Base-by-base conservation (phyloP, 2,797 vertebrate genomes). In the Champsocephalus esox region DNA sequence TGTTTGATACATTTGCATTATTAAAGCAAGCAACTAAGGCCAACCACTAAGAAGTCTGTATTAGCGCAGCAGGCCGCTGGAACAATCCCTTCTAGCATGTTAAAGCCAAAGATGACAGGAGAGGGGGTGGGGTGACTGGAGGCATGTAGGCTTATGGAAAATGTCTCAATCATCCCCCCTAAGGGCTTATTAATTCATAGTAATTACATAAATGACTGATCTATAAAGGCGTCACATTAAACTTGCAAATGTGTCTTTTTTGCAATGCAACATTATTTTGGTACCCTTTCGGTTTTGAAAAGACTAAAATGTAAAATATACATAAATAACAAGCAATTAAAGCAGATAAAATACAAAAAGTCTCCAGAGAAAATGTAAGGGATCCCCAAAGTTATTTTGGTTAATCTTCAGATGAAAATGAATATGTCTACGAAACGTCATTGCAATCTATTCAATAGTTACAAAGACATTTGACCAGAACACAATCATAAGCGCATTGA, bases 31-130 rank as follows among this genome's bases (percentile, higher is more conserved):
- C 64, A 58, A 51, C 2, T 0, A 5, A 21, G 52, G 66, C 41
- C 56, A 14, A 66, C 45, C 51, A 16, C 48, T 34, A 43, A 73
- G 34, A 32, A 28, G 44, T 50, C 49, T 71, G 14, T 52, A 10
- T 45, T 0, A 2, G 50, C 50, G 17, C 13, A 13, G 13, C 55
- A 52, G 38, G 57, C 59, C 56, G 24, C 12, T 10, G 43, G 13
- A n/a, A 52, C 43, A 69, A 58, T 73, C 41, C 9, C 44, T 60
- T 13, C 9, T 8, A 12, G 61, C 45, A 62, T 52, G 63, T 60
- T 66, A 45, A 64, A 41, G 44, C 12, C 24, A 60, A 19, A 75
- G 50, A 73, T 52, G 65, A 73, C 64, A 75, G 64, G 24, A 46
- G 34, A 65, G 65, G 60, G 60, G 79, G 28, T 3, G 63, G 57